These are phyloP conservation scores for Platanista minor DNA, from an alignment of 2,113 vertebrate species.

Conservation along the genomic window DNA sequence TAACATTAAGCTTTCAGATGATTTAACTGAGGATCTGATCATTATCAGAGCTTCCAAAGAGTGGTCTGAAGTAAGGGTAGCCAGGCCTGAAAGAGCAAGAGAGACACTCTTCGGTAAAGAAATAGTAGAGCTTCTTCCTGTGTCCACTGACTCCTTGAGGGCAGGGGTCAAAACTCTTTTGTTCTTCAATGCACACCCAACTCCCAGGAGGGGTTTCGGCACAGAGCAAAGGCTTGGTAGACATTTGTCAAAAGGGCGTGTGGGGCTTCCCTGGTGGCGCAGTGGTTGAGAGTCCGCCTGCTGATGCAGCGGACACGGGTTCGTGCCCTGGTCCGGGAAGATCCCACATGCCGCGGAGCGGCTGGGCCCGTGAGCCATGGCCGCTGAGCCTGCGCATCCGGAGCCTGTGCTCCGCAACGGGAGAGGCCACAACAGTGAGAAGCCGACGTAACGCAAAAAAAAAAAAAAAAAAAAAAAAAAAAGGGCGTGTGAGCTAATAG, in stretches of 20 bases:
- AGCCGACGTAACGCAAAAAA: no score
- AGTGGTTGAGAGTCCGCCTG: no score
- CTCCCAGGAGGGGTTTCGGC: background rate
- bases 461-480: no score
- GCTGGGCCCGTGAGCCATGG: no score
- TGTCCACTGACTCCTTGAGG: background rate
- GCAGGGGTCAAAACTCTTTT: background rate
- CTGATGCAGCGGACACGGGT: no score
- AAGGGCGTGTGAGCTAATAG: background rate
- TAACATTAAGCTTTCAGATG: background rate
- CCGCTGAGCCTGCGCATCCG: no score
- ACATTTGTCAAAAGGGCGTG: background rate
- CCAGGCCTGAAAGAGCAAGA: background rate
- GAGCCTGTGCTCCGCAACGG: no score
- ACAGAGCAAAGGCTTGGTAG: background rate
- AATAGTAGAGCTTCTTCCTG: background rate
- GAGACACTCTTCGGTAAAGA: background rate
- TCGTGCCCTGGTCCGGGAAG: no score
- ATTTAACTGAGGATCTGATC: slow-evolving; percentile 5
- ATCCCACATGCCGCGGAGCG: no score
- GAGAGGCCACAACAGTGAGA: no score
- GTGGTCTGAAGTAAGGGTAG: background rate
- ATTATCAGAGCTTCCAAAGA: background rate
- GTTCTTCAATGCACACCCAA: background rate
- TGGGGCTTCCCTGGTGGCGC: no score